These are phyloP conservation scores for Podotricha telesiphe DNA, from an alignment of 2,888 invertebrate species.

Conservation along the genomic window DNA sequence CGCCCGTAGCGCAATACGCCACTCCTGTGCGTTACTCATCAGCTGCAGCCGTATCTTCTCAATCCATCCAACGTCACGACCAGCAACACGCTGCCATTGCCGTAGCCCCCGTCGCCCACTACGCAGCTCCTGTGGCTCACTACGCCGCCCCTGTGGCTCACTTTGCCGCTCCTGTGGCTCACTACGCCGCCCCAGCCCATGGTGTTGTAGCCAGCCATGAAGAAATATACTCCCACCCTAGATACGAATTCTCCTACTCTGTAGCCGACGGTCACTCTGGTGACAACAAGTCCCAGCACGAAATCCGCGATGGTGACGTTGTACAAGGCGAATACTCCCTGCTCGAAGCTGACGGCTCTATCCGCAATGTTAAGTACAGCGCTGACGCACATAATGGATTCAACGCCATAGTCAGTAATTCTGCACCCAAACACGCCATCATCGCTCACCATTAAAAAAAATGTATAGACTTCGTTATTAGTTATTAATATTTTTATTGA, in stretches of 20 bases:
- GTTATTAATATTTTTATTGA: not conserved
- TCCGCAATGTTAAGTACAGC: slow-evolving; percentile 78
- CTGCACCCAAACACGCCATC: slow-evolving; percentile 45
- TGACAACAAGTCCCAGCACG: slow-evolving; percentile 82
- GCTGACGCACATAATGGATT: slow-evolving; percentile 73
- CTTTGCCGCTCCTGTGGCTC: slow-evolving; percentile 54
- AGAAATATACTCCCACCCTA: slow-evolving; percentile 71
- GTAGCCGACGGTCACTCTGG: slow-evolving; percentile 83
- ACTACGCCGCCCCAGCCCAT: slow-evolving; percentile 63
- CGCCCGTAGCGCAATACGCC: slow-evolving; percentile 54
- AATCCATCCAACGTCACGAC: slow-evolving; percentile 59
- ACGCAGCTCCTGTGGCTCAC: not conserved
- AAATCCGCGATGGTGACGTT: slow-evolving; percentile 84
- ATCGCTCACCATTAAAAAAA: slow-evolving; percentile 24
- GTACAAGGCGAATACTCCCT: slow-evolving; percentile 81
- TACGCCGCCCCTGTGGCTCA: slow-evolving; percentile 51
- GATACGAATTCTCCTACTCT: slow-evolving; percentile 83
- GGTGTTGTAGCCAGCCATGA: slow-evolving; percentile 56
- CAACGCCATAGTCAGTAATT: slow-evolving; percentile 52
- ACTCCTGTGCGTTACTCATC: slow-evolving; percentile 50
- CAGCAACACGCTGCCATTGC: slow-evolving; percentile 60
- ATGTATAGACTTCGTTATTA: not conserved
- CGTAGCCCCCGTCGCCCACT: not conserved
- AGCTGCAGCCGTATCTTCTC: slow-evolving; percentile 51
- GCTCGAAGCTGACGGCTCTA: slow-evolving; percentile 74